phyloP scores from a whole-genome alignment of 2,113 vertebrate species.

The Bothrops jararaca region DNA sequence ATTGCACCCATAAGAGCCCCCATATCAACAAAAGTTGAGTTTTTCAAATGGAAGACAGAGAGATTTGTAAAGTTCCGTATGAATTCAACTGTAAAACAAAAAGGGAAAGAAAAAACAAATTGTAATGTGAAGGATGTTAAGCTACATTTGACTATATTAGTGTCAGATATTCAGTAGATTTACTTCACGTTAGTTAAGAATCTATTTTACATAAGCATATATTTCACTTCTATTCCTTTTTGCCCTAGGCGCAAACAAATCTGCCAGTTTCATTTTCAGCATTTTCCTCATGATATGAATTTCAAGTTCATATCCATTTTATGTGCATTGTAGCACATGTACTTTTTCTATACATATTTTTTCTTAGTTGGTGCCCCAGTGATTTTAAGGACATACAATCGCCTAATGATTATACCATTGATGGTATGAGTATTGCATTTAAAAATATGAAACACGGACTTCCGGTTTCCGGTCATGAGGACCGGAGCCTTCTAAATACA shows the following conservation, averaged over 20 bases:
- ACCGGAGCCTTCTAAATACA: too few relatives aligned
- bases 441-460: too few relatives aligned
- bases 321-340: background rate
- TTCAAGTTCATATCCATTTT: background rate
- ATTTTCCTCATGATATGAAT: background rate
- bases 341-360: background rate
- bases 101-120: background rate
- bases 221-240: background rate
- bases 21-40: constrained; percentile 25
- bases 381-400: background rate
- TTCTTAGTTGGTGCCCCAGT: background rate
- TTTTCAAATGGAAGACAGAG: constrained; percentile 44
- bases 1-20: constrained; percentile 42
- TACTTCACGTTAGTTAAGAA: background rate
- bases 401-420: background rate
- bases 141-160: background rate
- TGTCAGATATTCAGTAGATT: background rate
- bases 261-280: background rate
- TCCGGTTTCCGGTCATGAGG: too few relatives aligned
- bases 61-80: constrained; percentile 50
- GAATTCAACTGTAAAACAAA: constrained; percentile 49
- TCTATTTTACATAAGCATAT: background rate
- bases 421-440: background rate
- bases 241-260: background rate
- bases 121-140: background rate